Percentiles rank a stretch among this genome's conserved stretches.
Conservation (phyloP, 2,113 vertebrate genomes). For the Myotis yumanensis region DNA sequence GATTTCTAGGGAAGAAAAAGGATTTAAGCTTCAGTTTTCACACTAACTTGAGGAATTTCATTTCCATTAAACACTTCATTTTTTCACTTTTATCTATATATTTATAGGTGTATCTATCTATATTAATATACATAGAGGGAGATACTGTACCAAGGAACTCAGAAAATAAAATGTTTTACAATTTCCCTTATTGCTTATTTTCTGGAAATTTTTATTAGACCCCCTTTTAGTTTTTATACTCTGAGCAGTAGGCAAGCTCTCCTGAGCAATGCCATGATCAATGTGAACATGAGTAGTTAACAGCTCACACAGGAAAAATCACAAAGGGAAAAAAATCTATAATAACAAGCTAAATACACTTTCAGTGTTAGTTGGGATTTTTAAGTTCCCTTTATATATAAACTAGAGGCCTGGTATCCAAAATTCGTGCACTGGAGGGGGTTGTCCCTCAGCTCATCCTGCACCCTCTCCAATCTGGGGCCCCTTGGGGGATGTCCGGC, state of each 20-base stretch:
- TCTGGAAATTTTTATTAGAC: background rate
- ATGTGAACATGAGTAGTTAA: conserved; percentile 54
- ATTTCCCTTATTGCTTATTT: background rate
- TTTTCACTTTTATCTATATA: background rate
- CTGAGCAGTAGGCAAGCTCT: conserved; percentile 47
- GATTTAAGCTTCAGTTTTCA: background rate
- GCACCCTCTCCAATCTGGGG: no score
- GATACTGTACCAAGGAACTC: background rate
- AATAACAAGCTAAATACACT: background rate
- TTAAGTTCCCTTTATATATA: background rate
- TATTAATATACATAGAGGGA: background rate
- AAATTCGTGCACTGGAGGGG: no score
- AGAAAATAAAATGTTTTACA: background rate
- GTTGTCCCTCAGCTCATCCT: no score
- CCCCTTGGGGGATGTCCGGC: no score
- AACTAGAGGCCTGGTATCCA: no score
- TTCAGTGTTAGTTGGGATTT: background rate
- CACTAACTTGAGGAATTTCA: background rate
- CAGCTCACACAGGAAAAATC: background rate
- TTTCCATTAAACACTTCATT: background rate
- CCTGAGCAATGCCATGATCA: conserved; percentile 25
- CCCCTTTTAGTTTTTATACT: background rate
- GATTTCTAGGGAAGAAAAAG: background rate
- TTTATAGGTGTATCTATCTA: background rate
- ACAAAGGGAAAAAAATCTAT: conserved; percentile 53